These are phyloP conservation scores for Coregonus sp. DNA, from an alignment of 2,797 vertebrate genomes.

Conservation along the genomic window DNA sequence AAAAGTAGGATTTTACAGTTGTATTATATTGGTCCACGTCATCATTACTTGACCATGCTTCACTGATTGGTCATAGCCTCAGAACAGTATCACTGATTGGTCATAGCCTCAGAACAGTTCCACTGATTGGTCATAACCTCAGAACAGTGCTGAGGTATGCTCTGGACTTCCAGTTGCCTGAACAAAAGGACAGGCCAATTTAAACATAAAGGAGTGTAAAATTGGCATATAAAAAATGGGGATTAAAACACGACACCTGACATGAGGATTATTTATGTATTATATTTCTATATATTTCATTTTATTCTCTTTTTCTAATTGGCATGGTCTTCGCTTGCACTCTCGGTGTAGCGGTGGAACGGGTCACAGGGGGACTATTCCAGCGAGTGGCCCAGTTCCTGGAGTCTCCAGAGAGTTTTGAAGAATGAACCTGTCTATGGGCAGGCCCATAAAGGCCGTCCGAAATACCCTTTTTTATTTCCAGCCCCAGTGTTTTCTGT, in stretches of 20 bases:
- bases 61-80: conserved; percentile 34
- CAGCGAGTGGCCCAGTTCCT: conserved; percentile 41
- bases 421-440: conserved; percentile 57
- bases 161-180: conserved; percentile 10
- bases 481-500: conserved; percentile 34
- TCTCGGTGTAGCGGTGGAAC: conserved; percentile 36
- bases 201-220: conserved; percentile 38
- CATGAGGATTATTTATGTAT: conserved; percentile 56
- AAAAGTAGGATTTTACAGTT: neutral
- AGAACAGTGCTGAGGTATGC: conserved; percentile 10
- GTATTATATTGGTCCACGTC: neutral
- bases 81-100: neutral
- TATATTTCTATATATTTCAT: conserved; percentile 43
- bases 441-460: conserved; percentile 59
- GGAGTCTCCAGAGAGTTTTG: conserved; percentile 44
- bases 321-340: conserved; percentile 42
- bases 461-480: conserved; percentile 37
- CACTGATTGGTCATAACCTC: conserved; percentile 31
- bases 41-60: conserved; percentile 17
- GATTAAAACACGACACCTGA: conserved; percentile 42
- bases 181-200: conserved; percentile 34
- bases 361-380: conserved; percentile 52
- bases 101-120: too few species aligned
- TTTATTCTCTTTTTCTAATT: conserved; percentile 65
- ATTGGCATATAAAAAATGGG: conserved; percentile 6